These are phyloP conservation scores for Cephus rjabovi DNA, from an alignment of 2,888 invertebrate genomes.

Conservation along the genomic window DNA sequence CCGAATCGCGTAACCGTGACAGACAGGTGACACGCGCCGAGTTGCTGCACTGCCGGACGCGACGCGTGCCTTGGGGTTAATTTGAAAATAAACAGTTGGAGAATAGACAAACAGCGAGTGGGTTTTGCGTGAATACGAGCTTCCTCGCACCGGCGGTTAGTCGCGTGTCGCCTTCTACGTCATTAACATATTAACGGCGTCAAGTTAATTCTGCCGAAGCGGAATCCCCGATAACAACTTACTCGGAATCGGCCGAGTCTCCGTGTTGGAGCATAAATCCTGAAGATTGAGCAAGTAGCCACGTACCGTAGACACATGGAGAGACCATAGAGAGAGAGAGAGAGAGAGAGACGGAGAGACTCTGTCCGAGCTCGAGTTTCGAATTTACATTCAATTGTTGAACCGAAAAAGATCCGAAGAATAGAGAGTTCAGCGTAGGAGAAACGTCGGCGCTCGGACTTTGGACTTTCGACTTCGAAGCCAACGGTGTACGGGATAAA, in stretches of 20 bases:
- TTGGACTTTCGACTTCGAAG: not conserved
- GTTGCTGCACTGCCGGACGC: conserved; percentile 39
- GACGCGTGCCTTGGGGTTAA: conserved; percentile 45
- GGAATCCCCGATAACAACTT: not conserved
- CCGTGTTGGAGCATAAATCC: too few species aligned
- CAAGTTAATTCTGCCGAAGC: not conserved
- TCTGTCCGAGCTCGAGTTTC: not conserved
- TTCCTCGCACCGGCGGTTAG: not conserved
- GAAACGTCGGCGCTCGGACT: too few species aligned
- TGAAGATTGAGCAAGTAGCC: too few species aligned
- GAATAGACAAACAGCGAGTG: conserved; percentile 45
- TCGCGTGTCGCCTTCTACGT: not conserved
- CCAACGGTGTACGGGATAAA: not conserved
- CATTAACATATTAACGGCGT: not conserved
- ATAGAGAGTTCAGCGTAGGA: too few species aligned
- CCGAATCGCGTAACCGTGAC: conserved; percentile 57
- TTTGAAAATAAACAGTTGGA: conserved; percentile 44
- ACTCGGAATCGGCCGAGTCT: too few species aligned
- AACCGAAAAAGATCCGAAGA: too few species aligned
- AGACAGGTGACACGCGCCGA: conserved; percentile 64
- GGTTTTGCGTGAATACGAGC: conserved; percentile 25
- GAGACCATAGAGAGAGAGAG: not conserved
- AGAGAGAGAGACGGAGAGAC: not conserved
- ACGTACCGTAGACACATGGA: not conserved
- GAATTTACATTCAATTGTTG: too few species aligned